Conservation (phyloP, 2,797 vertebrate genomes). For the Pitangus sulphuratus region DNA sequence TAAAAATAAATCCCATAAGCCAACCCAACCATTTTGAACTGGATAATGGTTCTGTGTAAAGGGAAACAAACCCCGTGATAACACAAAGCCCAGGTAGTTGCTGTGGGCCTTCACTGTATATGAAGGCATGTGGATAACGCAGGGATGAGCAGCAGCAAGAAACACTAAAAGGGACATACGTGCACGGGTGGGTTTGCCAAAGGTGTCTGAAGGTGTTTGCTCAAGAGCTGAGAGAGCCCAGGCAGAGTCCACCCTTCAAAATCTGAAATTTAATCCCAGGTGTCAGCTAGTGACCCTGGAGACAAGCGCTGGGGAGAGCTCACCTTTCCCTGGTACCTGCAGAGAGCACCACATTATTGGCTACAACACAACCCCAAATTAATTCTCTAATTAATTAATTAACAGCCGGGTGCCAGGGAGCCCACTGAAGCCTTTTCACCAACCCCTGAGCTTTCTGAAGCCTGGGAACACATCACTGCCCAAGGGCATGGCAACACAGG, state of each 20-base stretch:
- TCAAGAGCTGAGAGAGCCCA: not conserved
- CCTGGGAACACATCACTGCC: not conserved
- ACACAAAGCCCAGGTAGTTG: not conserved
- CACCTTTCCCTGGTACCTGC: not conserved
- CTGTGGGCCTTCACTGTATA: not conserved
- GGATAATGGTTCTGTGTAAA: not conserved
- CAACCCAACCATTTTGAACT: not conserved
- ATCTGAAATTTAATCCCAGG: not conserved
- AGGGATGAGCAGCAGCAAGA: not conserved
- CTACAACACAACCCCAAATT: not conserved
- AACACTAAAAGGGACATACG: rapidly evolving
- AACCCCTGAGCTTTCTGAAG: not conserved
- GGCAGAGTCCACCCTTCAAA: not conserved
- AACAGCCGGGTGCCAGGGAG: rapidly evolving
- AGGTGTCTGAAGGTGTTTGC: not conserved
- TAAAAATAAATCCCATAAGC: not conserved
- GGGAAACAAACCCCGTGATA: not conserved
- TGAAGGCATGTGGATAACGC: rapidly evolving
- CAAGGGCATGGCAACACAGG: rapidly evolving
- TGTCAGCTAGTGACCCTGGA: not conserved
- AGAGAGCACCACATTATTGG: not conserved
- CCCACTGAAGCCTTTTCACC: not conserved
- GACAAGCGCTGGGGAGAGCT: not conserved
- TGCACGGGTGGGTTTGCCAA: not conserved
- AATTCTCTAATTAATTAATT: constrained; percentile 11